Percentiles rank a stretch among this genome's conserved stretches.
These are phyloP conservation scores for Drosophila mayri DNA, from an alignment of 1,140 invertebrate species.

Conservation along the genomic window DNA sequence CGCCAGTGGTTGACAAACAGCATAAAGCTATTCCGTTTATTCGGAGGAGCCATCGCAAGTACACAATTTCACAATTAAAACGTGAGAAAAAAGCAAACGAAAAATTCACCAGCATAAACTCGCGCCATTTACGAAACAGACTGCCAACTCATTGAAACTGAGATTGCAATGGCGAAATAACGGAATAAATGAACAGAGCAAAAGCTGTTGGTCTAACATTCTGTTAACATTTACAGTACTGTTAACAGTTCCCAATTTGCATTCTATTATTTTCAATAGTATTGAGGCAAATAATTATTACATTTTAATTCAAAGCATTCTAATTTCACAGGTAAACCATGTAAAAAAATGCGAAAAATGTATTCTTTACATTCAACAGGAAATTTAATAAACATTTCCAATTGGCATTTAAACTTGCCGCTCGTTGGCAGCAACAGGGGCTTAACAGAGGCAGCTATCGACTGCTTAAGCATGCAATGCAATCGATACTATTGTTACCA, in stretches of 20 bases:
- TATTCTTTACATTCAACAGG: not conserved
- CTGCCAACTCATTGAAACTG: not conserved
- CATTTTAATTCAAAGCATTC: not conserved
- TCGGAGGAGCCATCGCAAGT: conserved; percentile 41
- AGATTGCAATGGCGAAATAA: not conserved
- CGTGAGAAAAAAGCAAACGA: not conserved
- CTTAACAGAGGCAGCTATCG: not conserved
- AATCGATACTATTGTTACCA: not conserved
- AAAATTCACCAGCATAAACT: not conserved
- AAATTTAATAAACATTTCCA: no score
- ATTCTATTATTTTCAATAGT: not conserved
- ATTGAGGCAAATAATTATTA: not conserved
- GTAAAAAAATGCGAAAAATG: not conserved
- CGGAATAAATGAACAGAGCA: not conserved
- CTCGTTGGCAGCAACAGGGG: not conserved
- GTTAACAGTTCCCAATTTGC: not conserved
- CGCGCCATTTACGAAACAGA: not conserved
- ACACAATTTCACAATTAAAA: not conserved
- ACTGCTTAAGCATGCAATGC: not conserved
- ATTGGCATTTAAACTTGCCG: not conserved
- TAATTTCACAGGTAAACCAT: not conserved
- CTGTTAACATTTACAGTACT: not conserved
- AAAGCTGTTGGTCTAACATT: not conserved
- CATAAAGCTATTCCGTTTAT: conserved; percentile 47
- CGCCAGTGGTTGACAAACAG: conserved; percentile 50